Base-by-base conservation (phyloP, 64 coral and sea anemone species). In the Actinia tenebrosa region DNA sequence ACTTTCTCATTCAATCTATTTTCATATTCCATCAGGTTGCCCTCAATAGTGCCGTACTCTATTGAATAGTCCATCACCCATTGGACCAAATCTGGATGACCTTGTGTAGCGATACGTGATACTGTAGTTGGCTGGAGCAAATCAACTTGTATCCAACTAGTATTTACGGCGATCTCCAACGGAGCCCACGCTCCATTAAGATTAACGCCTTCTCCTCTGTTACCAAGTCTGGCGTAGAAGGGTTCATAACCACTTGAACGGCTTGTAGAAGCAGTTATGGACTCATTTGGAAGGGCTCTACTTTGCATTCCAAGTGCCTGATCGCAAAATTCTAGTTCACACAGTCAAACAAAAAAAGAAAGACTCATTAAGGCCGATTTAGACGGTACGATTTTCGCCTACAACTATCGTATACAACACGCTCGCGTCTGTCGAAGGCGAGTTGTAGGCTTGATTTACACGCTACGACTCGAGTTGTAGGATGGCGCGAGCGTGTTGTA, bases 51-150 rank as follows among this genome's bases (percentile, higher is more conserved):
- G 3, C 79, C 50, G 15, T 81, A 53, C 27, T 52, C 3, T 81
- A 81, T 16, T 47, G 79, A 50, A 53, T 81, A 81, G 45, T 3
- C 53, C 3, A 53, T 81, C 45, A 81, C 79, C 79, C 79, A 81
- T 16, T 81, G 79, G 79, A 10, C 79, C 0, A n/a, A 1, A 81
- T 81, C 79, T 81, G 79, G 11, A 22, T 45, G 79, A 22, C 79
- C 79, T 81, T 81, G 79, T 53, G 79, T 81, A 5, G 79, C 79
- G 14, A 81, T 53, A 5, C 79, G 43, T 50, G 79, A 17, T 16
- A 81, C 69, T 5, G 69, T 75, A 3, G n/a, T 75, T 30, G 10
- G n/a, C 25, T 75, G n/a, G 3, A 1, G 26, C 13, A 75, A 42
- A 30, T 75, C 23, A 6, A 75, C 69, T 75, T 75, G 69, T 75